phyloP scores from a whole-genome alignment of 2,797 vertebrate species.

The Halcyon badia region DNA sequence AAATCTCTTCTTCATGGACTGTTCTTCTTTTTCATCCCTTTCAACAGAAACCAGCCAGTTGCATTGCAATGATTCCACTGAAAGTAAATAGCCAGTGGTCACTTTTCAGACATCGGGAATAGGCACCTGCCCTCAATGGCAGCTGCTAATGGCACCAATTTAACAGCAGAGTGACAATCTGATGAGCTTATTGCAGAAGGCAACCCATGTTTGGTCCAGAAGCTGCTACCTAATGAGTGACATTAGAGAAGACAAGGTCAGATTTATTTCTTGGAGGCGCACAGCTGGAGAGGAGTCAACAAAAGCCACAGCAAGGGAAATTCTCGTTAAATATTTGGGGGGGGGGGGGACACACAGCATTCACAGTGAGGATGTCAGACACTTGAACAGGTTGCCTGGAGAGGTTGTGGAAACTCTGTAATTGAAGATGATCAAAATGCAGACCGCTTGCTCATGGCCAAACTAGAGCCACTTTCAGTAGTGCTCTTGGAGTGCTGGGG shows the following conservation, averaged over 20 bases:
- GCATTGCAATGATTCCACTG: not conserved
- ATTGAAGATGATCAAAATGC: not conserved
- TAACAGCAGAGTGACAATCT: not conserved
- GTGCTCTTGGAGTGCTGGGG: not conserved
- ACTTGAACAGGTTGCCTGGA: not conserved
- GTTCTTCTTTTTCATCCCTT: not conserved
- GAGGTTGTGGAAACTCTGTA: not conserved
- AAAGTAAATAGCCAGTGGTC: not conserved
- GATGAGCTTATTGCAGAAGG: not conserved
- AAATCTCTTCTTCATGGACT: not conserved
- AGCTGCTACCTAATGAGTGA: not conserved
- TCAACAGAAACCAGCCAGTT: not conserved
- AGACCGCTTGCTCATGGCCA: not conserved
- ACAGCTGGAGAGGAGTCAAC: not conserved
- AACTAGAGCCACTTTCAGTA: not conserved
- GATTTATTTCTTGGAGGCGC: not conserved
- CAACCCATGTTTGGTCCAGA: not conserved
- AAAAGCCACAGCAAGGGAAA: not conserved
- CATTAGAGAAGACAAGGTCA: not conserved
- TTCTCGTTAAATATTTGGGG: not conserved
- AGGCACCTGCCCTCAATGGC: not conserved
- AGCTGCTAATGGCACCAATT: not conserved
- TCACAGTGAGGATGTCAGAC: not conserved
- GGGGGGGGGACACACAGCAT: rapidly evolving
- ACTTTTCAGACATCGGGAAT: rapidly evolving